These are phyloP conservation scores for Masticophis lateralis DNA, from an alignment of 2,797 vertebrate species.

Conservation along the genomic window DNA sequence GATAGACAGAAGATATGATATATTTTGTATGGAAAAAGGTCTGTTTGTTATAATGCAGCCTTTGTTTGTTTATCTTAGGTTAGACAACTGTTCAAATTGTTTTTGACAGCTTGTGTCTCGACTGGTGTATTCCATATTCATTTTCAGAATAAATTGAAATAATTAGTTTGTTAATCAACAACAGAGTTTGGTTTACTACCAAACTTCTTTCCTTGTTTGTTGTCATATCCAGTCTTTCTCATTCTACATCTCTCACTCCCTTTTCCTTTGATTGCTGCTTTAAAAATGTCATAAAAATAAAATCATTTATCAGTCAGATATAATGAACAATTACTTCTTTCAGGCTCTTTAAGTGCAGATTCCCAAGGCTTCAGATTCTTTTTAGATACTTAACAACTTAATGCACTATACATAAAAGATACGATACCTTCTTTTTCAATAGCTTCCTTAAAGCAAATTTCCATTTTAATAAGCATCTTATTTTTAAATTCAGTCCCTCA, in stretches of 20 bases:
- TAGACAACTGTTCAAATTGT: slow-evolving; percentile 16
- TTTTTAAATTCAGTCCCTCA: background rate
- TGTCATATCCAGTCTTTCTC: background rate
- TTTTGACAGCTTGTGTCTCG: slow-evolving; percentile 27
- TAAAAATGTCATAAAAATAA: background rate
- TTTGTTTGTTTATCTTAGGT: slow-evolving; percentile 7
- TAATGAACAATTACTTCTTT: background rate
- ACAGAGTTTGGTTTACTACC: slow-evolving; percentile 6
- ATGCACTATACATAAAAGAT: background rate
- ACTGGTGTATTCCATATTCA: slow-evolving; percentile 1
- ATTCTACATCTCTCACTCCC: background rate
- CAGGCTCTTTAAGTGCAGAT: background rate
- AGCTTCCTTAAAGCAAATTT: background rate
- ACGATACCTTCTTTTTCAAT: background rate
- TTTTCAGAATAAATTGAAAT: slow-evolving; percentile 18
- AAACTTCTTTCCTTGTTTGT: slow-evolving; percentile 10
- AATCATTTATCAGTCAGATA: background rate
- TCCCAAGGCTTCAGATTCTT: background rate
- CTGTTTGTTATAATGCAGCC: background rate
- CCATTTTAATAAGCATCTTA: background rate
- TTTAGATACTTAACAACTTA: background rate
- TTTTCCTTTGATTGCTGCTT: background rate
- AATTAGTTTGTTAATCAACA: slow-evolving; percentile 29
- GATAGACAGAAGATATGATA: background rate
- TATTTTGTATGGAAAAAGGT: background rate